These are phyloP conservation scores for Epiblema foenella DNA, from an alignment of 2,888 invertebrate genomes.

Conservation along the genomic window DNA sequence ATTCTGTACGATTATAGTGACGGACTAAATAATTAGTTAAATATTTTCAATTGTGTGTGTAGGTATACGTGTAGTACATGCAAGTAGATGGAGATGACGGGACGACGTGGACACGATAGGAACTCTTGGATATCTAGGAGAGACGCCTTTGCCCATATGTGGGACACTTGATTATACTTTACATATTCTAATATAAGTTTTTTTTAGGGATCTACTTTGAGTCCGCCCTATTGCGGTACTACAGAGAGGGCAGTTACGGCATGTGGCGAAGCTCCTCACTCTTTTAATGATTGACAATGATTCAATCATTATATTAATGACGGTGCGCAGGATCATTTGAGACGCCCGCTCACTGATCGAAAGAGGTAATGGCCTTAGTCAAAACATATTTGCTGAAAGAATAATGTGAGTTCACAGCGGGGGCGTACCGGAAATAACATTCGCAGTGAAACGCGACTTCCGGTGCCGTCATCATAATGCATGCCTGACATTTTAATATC, in stretches of 20 bases:
- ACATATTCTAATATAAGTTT: too few relatives aligned
- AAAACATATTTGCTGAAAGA: slow-evolving; percentile 83
- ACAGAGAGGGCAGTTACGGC: slow-evolving; percentile 46
- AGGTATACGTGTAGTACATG: too few relatives aligned
- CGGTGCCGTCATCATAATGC: slow-evolving; percentile 65
- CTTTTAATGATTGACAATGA: slow-evolving; percentile 73
- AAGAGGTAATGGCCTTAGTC: slow-evolving; percentile 75
- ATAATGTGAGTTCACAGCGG: slow-evolving; percentile 75
- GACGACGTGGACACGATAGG: too few relatives aligned
- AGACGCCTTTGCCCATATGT: too few relatives aligned
- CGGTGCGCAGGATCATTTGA: slow-evolving; percentile 60
- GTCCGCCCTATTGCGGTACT: background rate
- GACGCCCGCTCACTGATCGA: slow-evolving; percentile 48
- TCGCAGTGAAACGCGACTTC: slow-evolving; percentile 76
- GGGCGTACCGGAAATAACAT: slow-evolving; percentile 73
- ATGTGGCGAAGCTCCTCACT: slow-evolving; percentile 60
- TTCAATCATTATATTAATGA: slow-evolving; percentile 64
- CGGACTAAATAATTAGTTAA: too few relatives aligned
- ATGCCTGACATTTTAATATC: slow-evolving; percentile 51
- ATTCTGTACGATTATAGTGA: too few relatives aligned
- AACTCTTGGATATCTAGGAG: too few relatives aligned
- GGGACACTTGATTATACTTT: too few relatives aligned
- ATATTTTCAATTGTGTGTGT: too few relatives aligned
- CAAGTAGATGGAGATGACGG: too few relatives aligned
- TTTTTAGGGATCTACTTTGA: too few relatives aligned